Evolutionary conservation across 2,797 vertebrate species (phyloP).

Genomic region (Stomatorhinus walkeri): DNA sequence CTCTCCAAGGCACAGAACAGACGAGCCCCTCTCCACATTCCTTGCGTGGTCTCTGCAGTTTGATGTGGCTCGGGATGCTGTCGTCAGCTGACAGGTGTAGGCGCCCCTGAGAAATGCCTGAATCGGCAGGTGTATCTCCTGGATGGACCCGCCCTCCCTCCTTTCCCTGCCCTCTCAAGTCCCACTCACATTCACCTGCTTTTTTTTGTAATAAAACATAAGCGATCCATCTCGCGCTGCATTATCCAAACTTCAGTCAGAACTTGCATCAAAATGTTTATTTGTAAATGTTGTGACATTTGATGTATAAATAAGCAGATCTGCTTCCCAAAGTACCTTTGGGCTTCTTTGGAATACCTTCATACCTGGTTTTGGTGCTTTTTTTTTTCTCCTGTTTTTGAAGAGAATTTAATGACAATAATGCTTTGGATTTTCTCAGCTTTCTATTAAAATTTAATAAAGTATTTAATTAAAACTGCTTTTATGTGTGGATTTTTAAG

Average conservation of each 20-base stretch:
- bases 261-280: slow-evolving; percentile 20
- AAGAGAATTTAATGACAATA: slow-evolving; percentile 60
- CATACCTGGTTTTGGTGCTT: slow-evolving; percentile 68
- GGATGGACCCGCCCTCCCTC: slow-evolving; percentile 28
- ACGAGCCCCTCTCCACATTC: slow-evolving; percentile 12
- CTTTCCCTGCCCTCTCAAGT: slow-evolving; percentile 34
- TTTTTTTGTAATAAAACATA: background rate
- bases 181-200: slow-evolving; percentile 28
- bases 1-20: background rate
- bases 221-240: background rate
- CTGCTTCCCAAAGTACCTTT: slow-evolving; percentile 52
- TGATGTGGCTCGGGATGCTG: background rate
- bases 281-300: slow-evolving; percentile 52
- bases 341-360: slow-evolving; percentile 50
- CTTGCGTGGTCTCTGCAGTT: background rate
- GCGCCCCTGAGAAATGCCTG: no score
- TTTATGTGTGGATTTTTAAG: slow-evolving; percentile 1
- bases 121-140: background rate
- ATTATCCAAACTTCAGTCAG: slow-evolving; percentile 22
- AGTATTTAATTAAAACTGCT: slow-evolving; percentile 43
- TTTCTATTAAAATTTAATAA: slow-evolving; percentile 63
- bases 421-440: slow-evolving; percentile 47
- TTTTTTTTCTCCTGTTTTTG: slow-evolving; percentile 42
- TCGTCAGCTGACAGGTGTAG: background rate
- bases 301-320: slow-evolving; percentile 63